Evolutionary conservation across 2,888 invertebrate genomes (phyloP).

Genomic region (Protonemura montana): DNA sequence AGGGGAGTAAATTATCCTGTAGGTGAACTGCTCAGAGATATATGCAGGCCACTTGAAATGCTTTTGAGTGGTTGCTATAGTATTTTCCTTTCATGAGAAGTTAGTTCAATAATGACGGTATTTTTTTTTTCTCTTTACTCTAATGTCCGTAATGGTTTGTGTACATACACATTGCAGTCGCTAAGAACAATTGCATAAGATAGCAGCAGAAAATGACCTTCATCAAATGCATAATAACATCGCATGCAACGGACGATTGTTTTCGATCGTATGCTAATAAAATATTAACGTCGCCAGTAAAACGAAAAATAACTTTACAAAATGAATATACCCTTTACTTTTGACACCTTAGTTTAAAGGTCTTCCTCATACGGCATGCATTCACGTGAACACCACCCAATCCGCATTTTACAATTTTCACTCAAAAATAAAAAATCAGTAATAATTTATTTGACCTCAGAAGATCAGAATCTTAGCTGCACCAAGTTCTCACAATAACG

Average conservation of each 20-base stretch:
- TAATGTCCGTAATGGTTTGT: background rate
- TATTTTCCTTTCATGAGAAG: too few species aligned
- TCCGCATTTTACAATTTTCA: conserved; percentile 1
- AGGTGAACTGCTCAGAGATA: too few species aligned
- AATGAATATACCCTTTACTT: background rate
- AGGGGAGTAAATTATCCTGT: too few species aligned
- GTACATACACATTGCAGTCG: background rate
- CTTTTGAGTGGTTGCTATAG: too few species aligned
- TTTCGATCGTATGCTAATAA: background rate
- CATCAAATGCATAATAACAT: background rate
- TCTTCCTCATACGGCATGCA: background rate
- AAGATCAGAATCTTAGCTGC: background rate
- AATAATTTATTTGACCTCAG: background rate
- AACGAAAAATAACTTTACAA: background rate
- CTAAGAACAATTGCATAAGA: background rate
- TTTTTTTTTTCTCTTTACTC: background rate
- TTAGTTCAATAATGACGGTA: background rate
- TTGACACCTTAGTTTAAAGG: background rate
- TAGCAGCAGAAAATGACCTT: background rate
- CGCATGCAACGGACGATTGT: background rate
- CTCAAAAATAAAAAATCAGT: background rate
- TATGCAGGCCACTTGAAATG: too few species aligned
- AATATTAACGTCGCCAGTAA: background rate
- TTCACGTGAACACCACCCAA: background rate
- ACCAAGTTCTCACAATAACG: background rate